phyloP scores from a whole-genome alignment of 2,888 invertebrate genomes.

The Ornithoptera alexandrae region DNA sequence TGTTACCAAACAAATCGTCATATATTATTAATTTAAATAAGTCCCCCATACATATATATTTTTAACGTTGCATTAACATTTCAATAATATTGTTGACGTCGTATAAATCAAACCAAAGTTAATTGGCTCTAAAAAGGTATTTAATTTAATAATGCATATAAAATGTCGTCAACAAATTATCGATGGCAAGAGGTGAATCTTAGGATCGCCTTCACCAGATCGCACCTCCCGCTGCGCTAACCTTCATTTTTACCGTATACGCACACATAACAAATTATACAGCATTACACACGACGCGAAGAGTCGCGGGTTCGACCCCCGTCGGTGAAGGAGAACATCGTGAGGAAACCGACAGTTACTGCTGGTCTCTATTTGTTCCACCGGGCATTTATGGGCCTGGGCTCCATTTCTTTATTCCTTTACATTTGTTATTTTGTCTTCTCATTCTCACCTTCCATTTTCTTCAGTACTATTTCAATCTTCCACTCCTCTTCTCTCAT shows the following conservation, averaged over 20 bases:
- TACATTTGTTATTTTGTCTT: too few species aligned
- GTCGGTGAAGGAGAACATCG: too few species aligned
- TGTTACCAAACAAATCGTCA: constrained; percentile 6
- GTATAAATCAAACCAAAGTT: constrained; percentile 21
- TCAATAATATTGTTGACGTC: constrained; percentile 19
- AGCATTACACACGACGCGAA: constrained; percentile 35
- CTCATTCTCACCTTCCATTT: too few species aligned
- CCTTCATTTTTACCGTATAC: constrained; percentile 31
- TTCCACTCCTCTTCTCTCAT: too few species aligned
- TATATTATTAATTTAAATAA: constrained; percentile 2
- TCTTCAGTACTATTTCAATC: too few species aligned
- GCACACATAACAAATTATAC: constrained; percentile 38
- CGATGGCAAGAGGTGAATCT: constrained; percentile 19
- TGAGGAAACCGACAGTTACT: too few species aligned
- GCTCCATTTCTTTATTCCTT: too few species aligned
- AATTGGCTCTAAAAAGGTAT: constrained; percentile 25
- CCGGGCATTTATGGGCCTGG: too few species aligned
- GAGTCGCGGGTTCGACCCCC: too few species aligned
- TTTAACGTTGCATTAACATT: constrained; percentile 8
- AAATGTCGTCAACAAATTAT: constrained; percentile 21
- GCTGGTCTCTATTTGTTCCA: too few species aligned
- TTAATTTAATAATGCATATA: constrained; percentile 27
- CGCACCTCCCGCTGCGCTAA: constrained; percentile 28
- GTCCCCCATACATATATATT: constrained; percentile 5
- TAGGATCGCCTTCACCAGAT: constrained; percentile 16